Percentiles rank a stretch among this genome's conserved stretches.
These are phyloP conservation scores for Menidia beryllina DNA, from an alignment of 2,113 vertebrate species.

Conservation along the genomic window DNA sequence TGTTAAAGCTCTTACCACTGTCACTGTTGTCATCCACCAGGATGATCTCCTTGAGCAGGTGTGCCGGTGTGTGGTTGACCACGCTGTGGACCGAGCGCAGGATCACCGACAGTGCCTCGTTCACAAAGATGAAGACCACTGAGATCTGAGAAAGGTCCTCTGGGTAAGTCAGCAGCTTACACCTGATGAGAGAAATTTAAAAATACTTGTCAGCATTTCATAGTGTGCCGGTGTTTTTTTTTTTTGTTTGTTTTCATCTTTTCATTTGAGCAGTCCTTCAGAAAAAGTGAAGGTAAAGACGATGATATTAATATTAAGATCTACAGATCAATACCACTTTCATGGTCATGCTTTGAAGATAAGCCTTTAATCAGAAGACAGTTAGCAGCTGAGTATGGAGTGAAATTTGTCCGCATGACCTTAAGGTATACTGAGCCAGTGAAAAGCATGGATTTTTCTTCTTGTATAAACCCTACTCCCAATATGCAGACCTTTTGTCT, in stretches of 20 bases:
- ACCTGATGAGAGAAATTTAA: slow-evolving; percentile 78
- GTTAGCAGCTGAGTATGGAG: not conserved
- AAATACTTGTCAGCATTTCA: not conserved
- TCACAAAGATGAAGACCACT: slow-evolving; percentile 98
- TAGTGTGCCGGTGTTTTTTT: slow-evolving; percentile 2
- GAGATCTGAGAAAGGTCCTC: slow-evolving; percentile 94
- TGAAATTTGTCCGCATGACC: not conserved
- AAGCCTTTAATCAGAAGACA: too few relatives aligned
- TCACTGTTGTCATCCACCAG: slow-evolving; percentile 98
- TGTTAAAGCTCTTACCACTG: slow-evolving; percentile 83
- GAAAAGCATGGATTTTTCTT: not conserved
- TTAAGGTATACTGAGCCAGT: not conserved
- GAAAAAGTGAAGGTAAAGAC: not conserved
- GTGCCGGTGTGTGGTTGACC: slow-evolving; percentile 95
- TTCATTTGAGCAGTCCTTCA: not conserved
- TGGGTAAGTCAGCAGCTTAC: slow-evolving; percentile 87
- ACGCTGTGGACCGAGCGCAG: slow-evolving; percentile 97
- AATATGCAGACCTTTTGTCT: not conserved
- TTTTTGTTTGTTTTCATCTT: not conserved
- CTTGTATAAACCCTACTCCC: not conserved
- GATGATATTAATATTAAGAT: not conserved
- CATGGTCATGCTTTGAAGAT: not conserved
- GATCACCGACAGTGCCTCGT: slow-evolving; percentile 95
- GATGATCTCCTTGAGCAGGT: slow-evolving; percentile 96
- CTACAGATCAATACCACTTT: not conserved